Evolutionary conservation across 2,888 invertebrate species (phyloP).

Genomic region (Temnothorax unifasciatus): DNA sequence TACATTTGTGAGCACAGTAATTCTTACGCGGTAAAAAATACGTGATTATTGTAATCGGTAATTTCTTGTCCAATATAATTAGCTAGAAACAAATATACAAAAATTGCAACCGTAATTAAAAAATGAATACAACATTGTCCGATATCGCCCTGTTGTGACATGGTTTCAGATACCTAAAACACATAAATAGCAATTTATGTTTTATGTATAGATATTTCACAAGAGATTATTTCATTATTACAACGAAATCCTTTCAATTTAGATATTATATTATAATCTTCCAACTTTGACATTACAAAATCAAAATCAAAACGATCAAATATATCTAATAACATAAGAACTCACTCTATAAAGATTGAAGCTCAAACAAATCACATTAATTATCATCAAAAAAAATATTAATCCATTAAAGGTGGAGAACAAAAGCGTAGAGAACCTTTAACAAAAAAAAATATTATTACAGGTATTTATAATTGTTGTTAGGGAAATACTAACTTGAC

Average conservation of each 20-base stretch:
- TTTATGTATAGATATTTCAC: neutral
- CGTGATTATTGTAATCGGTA: neutral
- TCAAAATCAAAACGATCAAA: neutral
- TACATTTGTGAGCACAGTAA: neutral
- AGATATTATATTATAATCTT: neutral
- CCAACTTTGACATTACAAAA: neutral
- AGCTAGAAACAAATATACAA: neutral
- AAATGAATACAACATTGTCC: neutral
- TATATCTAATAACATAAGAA: neutral
- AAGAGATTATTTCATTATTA: neutral
- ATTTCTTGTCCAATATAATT: slow-evolving; percentile 21
- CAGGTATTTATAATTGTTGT: neutral
- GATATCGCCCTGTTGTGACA: neutral
- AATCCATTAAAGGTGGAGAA: neutral
- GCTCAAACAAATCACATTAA: neutral
- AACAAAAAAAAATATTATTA: neutral
- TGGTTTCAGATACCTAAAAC: neutral
- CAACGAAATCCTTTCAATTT: neutral
- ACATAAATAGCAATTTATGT: neutral
- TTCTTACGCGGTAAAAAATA: slow-evolving; percentile 12
- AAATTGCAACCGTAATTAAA: neutral
- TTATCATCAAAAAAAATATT: neutral
- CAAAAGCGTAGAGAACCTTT: neutral
- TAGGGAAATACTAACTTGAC: slow-evolving; percentile 10
- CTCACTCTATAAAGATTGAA: slow-evolving; percentile 22